Conservation (phyloP, 2,888 invertebrate genomes). For the Drosophila ezoana region DNA sequence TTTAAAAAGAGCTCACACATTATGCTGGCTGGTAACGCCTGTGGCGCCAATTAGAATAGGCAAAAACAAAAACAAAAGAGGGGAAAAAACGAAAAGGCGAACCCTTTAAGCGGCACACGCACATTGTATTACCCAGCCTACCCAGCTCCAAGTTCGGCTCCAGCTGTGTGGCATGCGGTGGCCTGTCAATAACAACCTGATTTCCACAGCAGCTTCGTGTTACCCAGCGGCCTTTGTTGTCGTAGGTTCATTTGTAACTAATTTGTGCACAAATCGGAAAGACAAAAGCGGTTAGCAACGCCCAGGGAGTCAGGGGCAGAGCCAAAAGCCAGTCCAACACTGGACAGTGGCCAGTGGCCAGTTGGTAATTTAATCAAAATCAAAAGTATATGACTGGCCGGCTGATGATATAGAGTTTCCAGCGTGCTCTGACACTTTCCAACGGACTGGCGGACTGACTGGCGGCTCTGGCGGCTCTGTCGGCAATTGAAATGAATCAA, state of each 20-base stretch:
- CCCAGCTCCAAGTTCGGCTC: neutral
- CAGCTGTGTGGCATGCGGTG: slow-evolving; percentile 40
- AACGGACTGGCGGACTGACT: slow-evolving; percentile 17
- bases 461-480: neutral
- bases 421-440: slow-evolving; percentile 39
- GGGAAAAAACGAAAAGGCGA: slow-evolving; percentile 6
- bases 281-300: slow-evolving; percentile 53
- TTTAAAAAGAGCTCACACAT: slow-evolving; percentile 32
- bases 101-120: slow-evolving; percentile 53
- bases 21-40: slow-evolving; percentile 16
- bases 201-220: slow-evolving; percentile 60
- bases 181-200: slow-evolving; percentile 59
- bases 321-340: neutral
- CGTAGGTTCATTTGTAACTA: slow-evolving; percentile 78
- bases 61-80: neutral
- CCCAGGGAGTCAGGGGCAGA: slow-evolving; percentile 2
- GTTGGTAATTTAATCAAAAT: slow-evolving; percentile 65
- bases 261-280: slow-evolving; percentile 77
- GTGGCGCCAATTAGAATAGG: slow-evolving; percentile 50
- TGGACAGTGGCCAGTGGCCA: slow-evolving; percentile 2
- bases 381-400: slow-evolving; percentile 22
- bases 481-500: slow-evolving; percentile 52
- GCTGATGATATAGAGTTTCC: slow-evolving; percentile 62
- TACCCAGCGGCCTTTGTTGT: slow-evolving; percentile 71
- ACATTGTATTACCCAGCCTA: neutral